These are phyloP conservation scores for Holothuria leucospilota DNA, from an alignment of 53 echinoderm and acorn worm species.

Conservation along the genomic window DNA sequence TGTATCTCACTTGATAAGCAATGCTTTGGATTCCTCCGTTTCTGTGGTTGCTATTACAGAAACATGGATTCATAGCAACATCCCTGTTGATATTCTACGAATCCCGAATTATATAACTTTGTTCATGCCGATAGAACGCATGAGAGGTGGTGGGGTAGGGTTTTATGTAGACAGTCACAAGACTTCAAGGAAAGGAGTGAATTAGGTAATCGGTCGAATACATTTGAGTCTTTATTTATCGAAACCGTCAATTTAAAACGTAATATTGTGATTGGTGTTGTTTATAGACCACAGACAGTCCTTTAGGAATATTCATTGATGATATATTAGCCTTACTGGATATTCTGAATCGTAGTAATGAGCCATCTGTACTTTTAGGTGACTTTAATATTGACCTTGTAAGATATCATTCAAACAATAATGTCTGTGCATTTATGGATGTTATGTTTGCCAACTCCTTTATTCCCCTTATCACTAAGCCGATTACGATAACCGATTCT, in stretches of 20 bases:
- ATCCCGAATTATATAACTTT: neutral
- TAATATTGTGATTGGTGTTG: neutral
- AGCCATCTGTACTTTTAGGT: neutral
- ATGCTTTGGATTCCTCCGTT: neutral
- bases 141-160: neutral
- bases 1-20: neutral
- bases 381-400: slow-evolving; percentile 16
- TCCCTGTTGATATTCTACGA: neutral
- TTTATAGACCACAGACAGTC: neutral
- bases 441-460: too few relatives aligned
- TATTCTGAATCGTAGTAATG: neutral
- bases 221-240: neutral
- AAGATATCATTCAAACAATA: too few relatives aligned
- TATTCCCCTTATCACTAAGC: too few relatives aligned
- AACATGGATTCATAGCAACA: neutral
- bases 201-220: neutral
- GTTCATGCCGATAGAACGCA: neutral
- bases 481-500: too few relatives aligned
- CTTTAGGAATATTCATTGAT: neutral
- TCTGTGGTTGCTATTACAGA: neutral
- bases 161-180: neutral
- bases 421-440: too few relatives aligned
- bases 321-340: neutral
- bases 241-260: neutral
- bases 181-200: too few relatives aligned